Evolutionary conservation across 2,888 invertebrate species (phyloP).

Genomic region (Cryptocheilus praepositus): DNA sequence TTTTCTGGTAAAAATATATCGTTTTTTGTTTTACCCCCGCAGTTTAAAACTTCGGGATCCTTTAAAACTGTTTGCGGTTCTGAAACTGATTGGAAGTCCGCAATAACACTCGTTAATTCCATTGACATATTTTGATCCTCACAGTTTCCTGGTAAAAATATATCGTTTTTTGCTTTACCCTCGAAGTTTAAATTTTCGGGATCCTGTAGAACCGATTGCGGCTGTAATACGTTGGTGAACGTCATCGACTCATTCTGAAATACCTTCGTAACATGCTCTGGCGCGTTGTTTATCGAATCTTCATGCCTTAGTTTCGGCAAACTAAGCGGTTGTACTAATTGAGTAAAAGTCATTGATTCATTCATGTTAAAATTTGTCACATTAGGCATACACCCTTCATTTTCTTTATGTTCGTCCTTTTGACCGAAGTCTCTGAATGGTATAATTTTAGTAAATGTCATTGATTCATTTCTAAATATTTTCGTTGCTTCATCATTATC

Average conservation of each 20-base stretch:
- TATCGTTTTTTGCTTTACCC: too few species aligned
- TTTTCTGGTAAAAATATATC: too few species aligned
- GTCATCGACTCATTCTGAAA: constrained; percentile 42
- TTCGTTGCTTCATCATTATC: not conserved
- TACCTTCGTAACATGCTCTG: not conserved
- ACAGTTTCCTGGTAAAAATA: too few species aligned
- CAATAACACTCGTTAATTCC: constrained; percentile 37
- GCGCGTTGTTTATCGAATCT: too few species aligned
- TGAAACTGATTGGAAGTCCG: not conserved
- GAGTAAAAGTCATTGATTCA: too few species aligned
- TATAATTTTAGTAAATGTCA: constrained; percentile 31
- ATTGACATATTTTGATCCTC: constrained; percentile 26
- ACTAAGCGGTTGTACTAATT: too few species aligned
- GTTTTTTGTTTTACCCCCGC: too few species aligned
- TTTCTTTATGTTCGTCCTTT: not conserved
- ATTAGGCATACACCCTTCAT: too few species aligned
- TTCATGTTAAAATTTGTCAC: not conserved
- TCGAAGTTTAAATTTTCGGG: too few species aligned
- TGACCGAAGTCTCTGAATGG: not conserved
- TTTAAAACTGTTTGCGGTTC: too few species aligned
- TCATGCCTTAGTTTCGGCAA: too few species aligned
- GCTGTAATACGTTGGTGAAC: constrained; percentile 31
- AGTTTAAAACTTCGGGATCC: too few species aligned
- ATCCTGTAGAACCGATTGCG: not conserved
- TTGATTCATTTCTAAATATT: constrained; percentile 29